Evolutionary conservation across 2,797 vertebrate genomes (phyloP).

Genomic region (Sebastes cheni): DNA sequence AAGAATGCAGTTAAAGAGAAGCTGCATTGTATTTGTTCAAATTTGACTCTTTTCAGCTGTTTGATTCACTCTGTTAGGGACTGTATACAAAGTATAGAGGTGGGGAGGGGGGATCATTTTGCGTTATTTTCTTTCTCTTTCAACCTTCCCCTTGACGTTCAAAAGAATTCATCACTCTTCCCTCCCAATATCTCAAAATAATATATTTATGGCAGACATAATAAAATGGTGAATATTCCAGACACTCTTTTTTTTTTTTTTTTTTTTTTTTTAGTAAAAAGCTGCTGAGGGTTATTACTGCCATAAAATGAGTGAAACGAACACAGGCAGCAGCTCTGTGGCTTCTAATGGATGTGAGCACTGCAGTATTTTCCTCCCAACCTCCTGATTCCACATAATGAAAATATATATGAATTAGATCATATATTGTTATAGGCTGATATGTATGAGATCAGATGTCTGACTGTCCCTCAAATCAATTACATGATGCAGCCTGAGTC

Average conservation of each 20-base stretch:
- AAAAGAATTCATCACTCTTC: neutral
- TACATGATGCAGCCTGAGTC: neutral
- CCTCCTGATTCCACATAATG: neutral
- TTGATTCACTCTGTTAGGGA: neutral
- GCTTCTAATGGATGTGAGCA: neutral
- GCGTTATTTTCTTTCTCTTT: neutral
- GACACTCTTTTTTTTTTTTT: neutral
- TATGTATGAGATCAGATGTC: neutral
- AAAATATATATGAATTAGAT: neutral
- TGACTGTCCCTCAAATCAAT: neutral
- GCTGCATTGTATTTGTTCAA: constrained; percentile 16
- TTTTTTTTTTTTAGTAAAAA: neutral
- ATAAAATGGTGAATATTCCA: neutral
- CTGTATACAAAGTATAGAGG: neutral
- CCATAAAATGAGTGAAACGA: neutral
- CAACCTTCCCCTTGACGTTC: neutral
- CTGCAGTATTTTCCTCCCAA: neutral
- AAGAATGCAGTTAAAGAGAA: constrained; percentile 49
- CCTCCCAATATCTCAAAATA: neutral
- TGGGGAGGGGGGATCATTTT: neutral
- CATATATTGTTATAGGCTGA: neutral
- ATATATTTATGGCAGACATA: neutral
- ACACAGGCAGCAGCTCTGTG: neutral
- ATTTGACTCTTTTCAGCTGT: neutral
- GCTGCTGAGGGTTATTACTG: neutral